Evolutionary conservation across 2,797 vertebrate genomes (phyloP).

Genomic region (Neostethus bicornis): DNA sequence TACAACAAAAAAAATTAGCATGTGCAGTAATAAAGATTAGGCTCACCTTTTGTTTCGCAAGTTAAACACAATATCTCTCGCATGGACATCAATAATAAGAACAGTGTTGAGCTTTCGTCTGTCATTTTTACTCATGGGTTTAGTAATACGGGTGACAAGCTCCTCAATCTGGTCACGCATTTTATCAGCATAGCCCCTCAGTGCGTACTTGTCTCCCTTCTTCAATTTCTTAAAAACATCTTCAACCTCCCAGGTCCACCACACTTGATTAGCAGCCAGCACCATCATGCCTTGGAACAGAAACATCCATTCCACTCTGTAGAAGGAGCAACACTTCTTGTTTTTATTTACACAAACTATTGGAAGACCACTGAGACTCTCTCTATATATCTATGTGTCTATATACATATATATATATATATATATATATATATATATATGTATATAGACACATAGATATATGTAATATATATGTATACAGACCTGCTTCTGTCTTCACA

Average conservation of each 20-base stretch:
- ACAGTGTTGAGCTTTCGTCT: slow-evolving; percentile 92
- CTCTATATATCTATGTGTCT: slow-evolving; percentile 40
- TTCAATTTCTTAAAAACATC: slow-evolving; percentile 88
- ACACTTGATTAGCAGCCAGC: slow-evolving; percentile 92
- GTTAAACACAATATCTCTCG: slow-evolving; percentile 92
- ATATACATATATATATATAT: too few species aligned
- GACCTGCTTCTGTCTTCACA: slow-evolving; percentile 89
- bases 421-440: too few species aligned
- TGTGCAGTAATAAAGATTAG: neutral
- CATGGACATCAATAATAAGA: slow-evolving; percentile 96
- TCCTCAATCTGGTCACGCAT: slow-evolving; percentile 92
- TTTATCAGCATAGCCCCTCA: slow-evolving; percentile 88
- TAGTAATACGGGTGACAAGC: slow-evolving; percentile 88
- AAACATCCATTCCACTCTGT: slow-evolving; percentile 96
- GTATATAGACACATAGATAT: too few species aligned
- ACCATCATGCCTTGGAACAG: slow-evolving; percentile 96
- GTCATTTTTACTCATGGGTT: slow-evolving; percentile 87
- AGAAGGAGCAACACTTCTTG: slow-evolving; percentile 6
- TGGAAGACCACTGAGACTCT: neutral
- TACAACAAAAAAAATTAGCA: neutral
- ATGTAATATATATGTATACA: too few species aligned
- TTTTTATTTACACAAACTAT: neutral
- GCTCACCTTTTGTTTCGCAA: slow-evolving; percentile 90
- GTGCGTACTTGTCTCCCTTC: slow-evolving; percentile 87
- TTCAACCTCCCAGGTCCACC: slow-evolving; percentile 99